These are phyloP conservation scores for rat (Rattus norvegicus) DNA, from an alignment of 2,113 vertebrate species.

Conservation along the genomic window GRCr8 NC_086019.1:101622001-101622500, in stretches of 20 bases:
- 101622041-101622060: accelerated
- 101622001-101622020: neutral
- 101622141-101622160: neutral
- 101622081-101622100: neutral
- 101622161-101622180: neutral
- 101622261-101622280: neutral
- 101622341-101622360: neutral
- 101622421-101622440: neutral
- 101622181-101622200: neutral
- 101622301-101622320: neutral
- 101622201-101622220: neutral
- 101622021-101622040: accelerated
- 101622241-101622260: neutral
- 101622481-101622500: neutral
- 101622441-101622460: neutral
- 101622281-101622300: neutral
- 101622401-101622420: too few relatives aligned
- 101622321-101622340: neutral
- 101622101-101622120: neutral
- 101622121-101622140: neutral
- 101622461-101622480: neutral
- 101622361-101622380: neutral
- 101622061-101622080: accelerated
- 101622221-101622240: neutral
- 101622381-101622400: neutral